These are phyloP conservation scores for Pipistrellus kuhlii DNA, from an alignment of 2,797 vertebrate species.

Conservation along the genomic window DNA sequence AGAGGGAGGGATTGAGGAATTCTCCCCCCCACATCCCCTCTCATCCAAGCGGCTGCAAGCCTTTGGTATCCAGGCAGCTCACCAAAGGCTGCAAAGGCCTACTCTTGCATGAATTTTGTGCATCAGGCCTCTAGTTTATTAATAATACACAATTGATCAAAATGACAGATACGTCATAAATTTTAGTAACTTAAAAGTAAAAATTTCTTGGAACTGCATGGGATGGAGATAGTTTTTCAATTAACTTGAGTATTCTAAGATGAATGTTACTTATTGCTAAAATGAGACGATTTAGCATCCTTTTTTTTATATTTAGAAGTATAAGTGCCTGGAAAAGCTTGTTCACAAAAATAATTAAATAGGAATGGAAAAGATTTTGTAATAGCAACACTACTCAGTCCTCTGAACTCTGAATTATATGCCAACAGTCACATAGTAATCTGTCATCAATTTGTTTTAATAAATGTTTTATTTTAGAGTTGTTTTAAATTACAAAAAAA, in stretches of 20 bases:
- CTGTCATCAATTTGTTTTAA: conserved; percentile 26
- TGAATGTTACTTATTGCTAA: conserved; percentile 40
- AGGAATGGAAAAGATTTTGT: conserved; percentile 37
- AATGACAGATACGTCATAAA: neutral
- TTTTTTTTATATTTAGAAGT: conserved; percentile 6
- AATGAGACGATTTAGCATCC: neutral
- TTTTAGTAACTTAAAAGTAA: conserved; percentile 46
- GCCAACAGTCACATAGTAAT: neutral
- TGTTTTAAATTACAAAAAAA: conserved; percentile 33
- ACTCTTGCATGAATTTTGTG: too few species aligned
- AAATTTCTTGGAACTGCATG: conserved; percentile 12
- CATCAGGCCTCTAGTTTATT: neutral
- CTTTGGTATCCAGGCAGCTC: too few species aligned
- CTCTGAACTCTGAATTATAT: conserved; percentile 5
- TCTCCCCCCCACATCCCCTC: too few species aligned
- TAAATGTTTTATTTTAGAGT: conserved; percentile 59
- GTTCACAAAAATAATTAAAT: conserved; percentile 38
- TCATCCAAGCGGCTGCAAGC: too few species aligned
- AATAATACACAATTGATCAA: conserved; percentile 8
- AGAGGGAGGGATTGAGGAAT: too few species aligned
- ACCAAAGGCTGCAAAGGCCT: too few species aligned
- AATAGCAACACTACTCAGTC: neutral
- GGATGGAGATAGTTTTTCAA: neutral
- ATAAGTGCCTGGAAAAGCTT: conserved; percentile 10
- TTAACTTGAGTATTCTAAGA: conserved; percentile 13